A percentile compares a stretch with the other conserved stretches of the same genome.
These are phyloP conservation scores for Temnothorax nylanderi DNA, from an alignment of 1,140 invertebrate genomes.

Conservation along the genomic window DNA sequence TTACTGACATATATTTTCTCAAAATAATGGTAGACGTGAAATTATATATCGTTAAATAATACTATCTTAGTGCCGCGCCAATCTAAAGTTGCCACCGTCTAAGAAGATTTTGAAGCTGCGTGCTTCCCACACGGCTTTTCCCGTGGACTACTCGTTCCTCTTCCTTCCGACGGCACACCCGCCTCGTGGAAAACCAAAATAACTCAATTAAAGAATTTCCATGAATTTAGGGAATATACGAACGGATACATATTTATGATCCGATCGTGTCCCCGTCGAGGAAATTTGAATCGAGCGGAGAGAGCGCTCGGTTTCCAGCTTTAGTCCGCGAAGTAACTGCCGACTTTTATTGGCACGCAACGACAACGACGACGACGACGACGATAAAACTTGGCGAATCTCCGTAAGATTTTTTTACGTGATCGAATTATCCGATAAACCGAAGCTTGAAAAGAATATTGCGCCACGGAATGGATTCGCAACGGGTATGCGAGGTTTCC, in stretches of 20 bases:
- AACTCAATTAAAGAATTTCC: constrained; percentile 86
- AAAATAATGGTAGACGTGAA: background rate
- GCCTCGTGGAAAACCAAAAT: constrained; percentile 81
- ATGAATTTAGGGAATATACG: constrained; percentile 81
- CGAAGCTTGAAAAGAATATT: constrained; percentile 38
- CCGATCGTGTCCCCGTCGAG: constrained; percentile 73
- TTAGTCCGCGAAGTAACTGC: constrained; percentile 17
- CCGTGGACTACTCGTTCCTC: constrained; percentile 60
- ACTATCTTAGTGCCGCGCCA: constrained; percentile 34
- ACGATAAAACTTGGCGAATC: constrained; percentile 53
- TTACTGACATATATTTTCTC: background rate
- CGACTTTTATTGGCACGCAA: constrained; percentile 56
- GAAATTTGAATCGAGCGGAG: constrained; percentile 79
- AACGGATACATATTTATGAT: constrained; percentile 85
- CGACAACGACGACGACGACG: constrained; percentile 11
- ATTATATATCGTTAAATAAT: constrained; percentile 49
- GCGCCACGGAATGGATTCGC: constrained; percentile 17
- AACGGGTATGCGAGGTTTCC: constrained; percentile 25
- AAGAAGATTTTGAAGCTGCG: constrained; percentile 80
- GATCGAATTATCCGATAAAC: constrained; percentile 52
- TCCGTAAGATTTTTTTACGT: constrained; percentile 43
- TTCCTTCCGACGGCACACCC: constrained; percentile 27
- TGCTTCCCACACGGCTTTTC: constrained; percentile 82
- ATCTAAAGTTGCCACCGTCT: constrained; percentile 63
- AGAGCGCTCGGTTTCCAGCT: constrained; percentile 53